Conservation (phyloP, 2,797 vertebrate genomes). For the Gymnoscopelus microlampas region DNA sequence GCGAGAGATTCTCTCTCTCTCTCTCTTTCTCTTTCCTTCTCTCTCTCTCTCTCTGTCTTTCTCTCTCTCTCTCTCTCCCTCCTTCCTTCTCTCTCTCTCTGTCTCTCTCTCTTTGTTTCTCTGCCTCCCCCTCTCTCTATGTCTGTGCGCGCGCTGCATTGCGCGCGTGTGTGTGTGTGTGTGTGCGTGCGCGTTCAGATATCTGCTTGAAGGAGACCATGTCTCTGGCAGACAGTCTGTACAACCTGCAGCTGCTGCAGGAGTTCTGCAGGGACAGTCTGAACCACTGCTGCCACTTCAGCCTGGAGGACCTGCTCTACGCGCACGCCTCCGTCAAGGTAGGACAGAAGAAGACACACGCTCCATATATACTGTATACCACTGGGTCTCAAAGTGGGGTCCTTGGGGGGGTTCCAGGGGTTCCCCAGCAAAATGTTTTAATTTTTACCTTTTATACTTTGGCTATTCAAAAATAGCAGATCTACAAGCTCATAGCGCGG, state of each 20-base stretch:
- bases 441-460: too few relatives aligned
- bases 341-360: conserved; percentile 27
- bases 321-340: conserved; percentile 96
- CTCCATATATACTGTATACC: too few relatives aligned
- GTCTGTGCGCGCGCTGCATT: too few relatives aligned
- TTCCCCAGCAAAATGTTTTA: too few relatives aligned
- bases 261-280: conserved; percentile 95
- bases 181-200: conserved; percentile 77
- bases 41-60: not conserved
- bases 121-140: not conserved
- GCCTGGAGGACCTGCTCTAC: conserved; percentile 97
- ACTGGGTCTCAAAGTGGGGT: not conserved
- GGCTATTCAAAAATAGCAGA: too few relatives aligned
- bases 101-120: not conserved
- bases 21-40: too few relatives aligned
- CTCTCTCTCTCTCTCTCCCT: not conserved
- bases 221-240: conserved; percentile 97
- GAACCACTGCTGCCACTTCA: conserved; percentile 97
- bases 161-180: not conserved
- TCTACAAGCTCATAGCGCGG: too few relatives aligned
- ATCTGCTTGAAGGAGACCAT: conserved; percentile 97
- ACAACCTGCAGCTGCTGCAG: conserved; percentile 96
- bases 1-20: not conserved
- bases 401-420: too few relatives aligned
- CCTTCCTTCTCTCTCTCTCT: too few relatives aligned